These are phyloP conservation scores for Ruditapes philippinarum DNA, from an alignment of 1,140 invertebrate species.

Conservation along the genomic window DNA sequence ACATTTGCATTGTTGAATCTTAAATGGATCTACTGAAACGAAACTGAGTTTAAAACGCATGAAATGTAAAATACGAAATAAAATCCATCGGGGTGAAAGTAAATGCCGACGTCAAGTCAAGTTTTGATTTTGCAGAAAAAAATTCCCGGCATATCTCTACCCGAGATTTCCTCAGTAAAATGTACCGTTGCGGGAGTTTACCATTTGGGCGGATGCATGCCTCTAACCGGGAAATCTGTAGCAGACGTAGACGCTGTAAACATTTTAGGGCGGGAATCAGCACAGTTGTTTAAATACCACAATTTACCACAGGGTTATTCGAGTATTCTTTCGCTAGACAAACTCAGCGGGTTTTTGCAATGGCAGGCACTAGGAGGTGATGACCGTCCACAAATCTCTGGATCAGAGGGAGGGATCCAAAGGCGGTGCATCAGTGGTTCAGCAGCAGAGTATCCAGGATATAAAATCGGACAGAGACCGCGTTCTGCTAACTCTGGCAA, in stretches of 20 bases:
- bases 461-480: not conserved
- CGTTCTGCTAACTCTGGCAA: not conserved
- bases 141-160: not conserved
- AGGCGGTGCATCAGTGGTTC: not conserved
- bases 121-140: not conserved
- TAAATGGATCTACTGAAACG: too few species aligned
- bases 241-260: not conserved
- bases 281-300: conserved; percentile 34
- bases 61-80: too few species aligned
- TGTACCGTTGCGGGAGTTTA: not conserved
- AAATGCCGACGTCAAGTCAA: conserved; percentile 49
- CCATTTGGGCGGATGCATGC: not conserved
- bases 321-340: not conserved
- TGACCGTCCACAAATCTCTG: not conserved
- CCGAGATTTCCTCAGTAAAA: not conserved
- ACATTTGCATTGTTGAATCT: too few species aligned
- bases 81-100: too few species aligned
- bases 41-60: too few species aligned
- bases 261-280: not conserved
- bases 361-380: conserved; percentile 16
- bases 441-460: not conserved
- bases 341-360: not conserved
- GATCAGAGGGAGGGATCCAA: not conserved
- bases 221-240: not conserved
- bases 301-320: conserved; percentile 1